Conservation (phyloP, 2,113 vertebrate genomes). For the Raja brachyura region DNA sequence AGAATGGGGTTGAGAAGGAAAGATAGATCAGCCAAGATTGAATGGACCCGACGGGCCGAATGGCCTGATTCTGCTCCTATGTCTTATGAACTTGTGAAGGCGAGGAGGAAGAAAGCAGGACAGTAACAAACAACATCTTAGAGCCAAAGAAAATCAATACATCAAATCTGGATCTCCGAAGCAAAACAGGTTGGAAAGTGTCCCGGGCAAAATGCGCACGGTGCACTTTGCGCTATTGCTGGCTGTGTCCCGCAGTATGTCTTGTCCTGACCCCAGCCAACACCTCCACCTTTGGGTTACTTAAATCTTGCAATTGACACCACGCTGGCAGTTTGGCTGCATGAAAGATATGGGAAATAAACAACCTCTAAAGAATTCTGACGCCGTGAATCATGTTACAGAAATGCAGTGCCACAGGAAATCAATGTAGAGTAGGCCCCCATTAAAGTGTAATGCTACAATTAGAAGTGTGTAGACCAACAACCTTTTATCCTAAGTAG, state of each 20-base stretch:
- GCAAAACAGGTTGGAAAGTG: not conserved
- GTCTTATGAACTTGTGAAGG: too few relatives aligned
- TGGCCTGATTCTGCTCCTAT: too few relatives aligned
- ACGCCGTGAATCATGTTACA: conserved; percentile 38
- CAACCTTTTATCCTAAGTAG: conserved; percentile 39
- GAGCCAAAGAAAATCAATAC: not conserved
- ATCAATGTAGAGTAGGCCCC: conserved; percentile 34
- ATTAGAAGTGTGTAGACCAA: conserved; percentile 37
- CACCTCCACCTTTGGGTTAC: conserved; percentile 24
- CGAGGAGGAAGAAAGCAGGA: not conserved
- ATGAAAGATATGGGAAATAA: conserved; percentile 26
- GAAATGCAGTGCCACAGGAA: conserved; percentile 35
- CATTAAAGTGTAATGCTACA: conserved; percentile 38
- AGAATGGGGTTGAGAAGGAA: too few relatives aligned
- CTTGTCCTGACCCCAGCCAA: not conserved
- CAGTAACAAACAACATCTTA: not conserved
- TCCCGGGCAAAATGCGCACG: not conserved
- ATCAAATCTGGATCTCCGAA: not conserved
- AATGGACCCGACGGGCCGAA: too few relatives aligned
- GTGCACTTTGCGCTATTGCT: not conserved
- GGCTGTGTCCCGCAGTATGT: conserved; percentile 12
- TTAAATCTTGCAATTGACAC: conserved; percentile 30
- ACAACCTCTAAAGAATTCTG: conserved; percentile 34
- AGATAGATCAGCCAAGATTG: too few relatives aligned
- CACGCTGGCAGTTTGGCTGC: not conserved